Conservation (phyloP, 1,140 invertebrate genomes). For the Sycobia sp. region DNA sequence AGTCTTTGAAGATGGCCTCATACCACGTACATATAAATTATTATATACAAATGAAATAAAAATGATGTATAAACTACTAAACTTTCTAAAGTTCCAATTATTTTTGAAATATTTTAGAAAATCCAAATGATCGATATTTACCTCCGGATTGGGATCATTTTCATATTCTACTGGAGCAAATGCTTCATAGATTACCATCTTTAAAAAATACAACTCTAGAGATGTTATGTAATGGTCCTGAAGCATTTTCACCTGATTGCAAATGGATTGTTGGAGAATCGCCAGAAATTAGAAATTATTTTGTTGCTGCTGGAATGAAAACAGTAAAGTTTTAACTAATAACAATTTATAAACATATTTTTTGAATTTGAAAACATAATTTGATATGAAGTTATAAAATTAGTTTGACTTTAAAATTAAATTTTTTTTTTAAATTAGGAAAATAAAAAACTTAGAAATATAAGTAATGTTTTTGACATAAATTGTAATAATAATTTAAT, state of each 20-base stretch:
- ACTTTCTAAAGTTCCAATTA: slow-evolving; percentile 24
- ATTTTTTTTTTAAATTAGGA: too few species aligned
- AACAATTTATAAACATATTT: neutral
- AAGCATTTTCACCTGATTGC: slow-evolving; percentile 93
- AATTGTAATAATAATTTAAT: too few species aligned
- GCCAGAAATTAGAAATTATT: slow-evolving; percentile 93
- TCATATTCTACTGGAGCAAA: slow-evolving; percentile 82
- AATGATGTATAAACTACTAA: slow-evolving; percentile 37
- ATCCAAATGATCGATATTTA: slow-evolving; percentile 66
- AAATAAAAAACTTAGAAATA: too few species aligned
- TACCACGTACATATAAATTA: slow-evolving; percentile 60
- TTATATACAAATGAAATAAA: neutral
- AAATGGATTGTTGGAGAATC: slow-evolving; percentile 92
- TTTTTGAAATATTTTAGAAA: slow-evolving; percentile 45
- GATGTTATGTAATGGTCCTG: slow-evolving; percentile 83
- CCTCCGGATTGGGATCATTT: slow-evolving; percentile 96
- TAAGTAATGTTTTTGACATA: too few species aligned
- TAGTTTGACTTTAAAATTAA: too few species aligned
- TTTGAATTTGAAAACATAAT: too few species aligned
- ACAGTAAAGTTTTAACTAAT: slow-evolving; percentile 62
- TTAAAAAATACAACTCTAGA: slow-evolving; percentile 76
- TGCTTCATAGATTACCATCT: slow-evolving; percentile 82
- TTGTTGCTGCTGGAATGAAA: slow-evolving; percentile 94
- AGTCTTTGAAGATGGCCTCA: slow-evolving; percentile 79
- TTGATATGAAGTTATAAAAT: too few species aligned